These are phyloP conservation scores for Proteles cristata DNA, from an alignment of 2,113 vertebrate genomes.

Conservation along the genomic window DNA sequence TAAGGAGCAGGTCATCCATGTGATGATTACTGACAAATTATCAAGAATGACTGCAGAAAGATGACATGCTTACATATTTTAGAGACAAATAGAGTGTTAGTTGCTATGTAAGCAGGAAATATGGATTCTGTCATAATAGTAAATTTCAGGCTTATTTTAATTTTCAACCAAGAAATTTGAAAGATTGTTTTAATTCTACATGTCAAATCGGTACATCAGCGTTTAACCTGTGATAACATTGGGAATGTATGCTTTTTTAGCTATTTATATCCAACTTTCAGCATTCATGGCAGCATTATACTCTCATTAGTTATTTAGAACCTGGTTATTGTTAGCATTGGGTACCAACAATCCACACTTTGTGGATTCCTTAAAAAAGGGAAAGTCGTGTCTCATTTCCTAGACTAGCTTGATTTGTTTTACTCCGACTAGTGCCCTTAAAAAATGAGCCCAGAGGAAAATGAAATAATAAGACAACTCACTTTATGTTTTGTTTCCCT, in stretches of 20 bases:
- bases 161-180: not conserved
- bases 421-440: not conserved
- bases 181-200: not conserved
- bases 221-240: not conserved
- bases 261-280: not conserved
- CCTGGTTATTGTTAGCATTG: not conserved
- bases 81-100: not conserved
- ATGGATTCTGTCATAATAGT: not conserved
- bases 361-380: not conserved
- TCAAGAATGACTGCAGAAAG: not conserved
- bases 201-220: not conserved
- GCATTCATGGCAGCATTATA: not conserved
- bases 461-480: not conserved
- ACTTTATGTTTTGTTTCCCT: not conserved
- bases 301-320: constrained; percentile 38
- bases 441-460: not conserved
- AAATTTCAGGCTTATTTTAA: constrained; percentile 5
- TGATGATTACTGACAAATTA: not conserved
- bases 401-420: constrained; percentile 17
- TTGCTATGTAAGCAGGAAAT: not conserved
- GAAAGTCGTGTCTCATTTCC: not conserved
- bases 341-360: not conserved
- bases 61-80: not conserved
- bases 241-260: not conserved
- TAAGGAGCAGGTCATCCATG: not conserved